A percentile compares a stretch with the other conserved stretches of the same genome.
Conservation (phyloP, 30 jellyfish, hydroid and myxozoan species). For the Rhopilema esculentum region DNA sequence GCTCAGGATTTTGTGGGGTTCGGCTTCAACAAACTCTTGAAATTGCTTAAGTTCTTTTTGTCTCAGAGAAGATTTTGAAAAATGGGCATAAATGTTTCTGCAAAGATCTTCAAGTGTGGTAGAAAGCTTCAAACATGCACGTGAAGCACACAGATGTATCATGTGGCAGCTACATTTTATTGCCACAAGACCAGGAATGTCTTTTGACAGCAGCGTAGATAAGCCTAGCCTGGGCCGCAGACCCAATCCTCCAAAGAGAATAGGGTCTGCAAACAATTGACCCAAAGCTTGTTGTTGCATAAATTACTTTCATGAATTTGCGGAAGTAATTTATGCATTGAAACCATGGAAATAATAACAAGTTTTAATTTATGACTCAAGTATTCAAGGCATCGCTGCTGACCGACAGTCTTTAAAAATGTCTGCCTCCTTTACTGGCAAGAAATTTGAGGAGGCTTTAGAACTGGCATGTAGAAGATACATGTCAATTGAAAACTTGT, state of each 20-base stretch:
- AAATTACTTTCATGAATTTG: too few relatives aligned
- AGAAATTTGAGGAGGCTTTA: too few relatives aligned
- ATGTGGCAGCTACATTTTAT: constrained; percentile 48
- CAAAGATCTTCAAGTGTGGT: constrained; percentile 57
- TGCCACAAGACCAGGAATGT: constrained; percentile 24
- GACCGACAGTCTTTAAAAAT: not conserved
- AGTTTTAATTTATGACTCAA: too few relatives aligned
- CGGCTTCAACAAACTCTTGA: constrained; percentile 48
- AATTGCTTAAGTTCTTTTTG: constrained; percentile 23
- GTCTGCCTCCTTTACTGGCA: constrained; percentile 13
- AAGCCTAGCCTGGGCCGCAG: not conserved
- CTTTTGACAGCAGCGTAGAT: constrained; percentile 16
- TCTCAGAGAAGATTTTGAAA: constrained; percentile 18
- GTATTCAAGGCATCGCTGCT: not conserved
- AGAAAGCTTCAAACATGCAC: constrained; percentile 60
- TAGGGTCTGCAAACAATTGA: too few relatives aligned
- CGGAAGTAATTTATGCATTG: too few relatives aligned
- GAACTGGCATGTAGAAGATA: too few relatives aligned
- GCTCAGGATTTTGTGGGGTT: constrained; percentile 54
- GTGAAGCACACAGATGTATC: constrained; percentile 60
- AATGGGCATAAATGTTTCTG: constrained; percentile 53
- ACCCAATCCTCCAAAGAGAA: too few relatives aligned
- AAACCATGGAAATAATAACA: too few relatives aligned
- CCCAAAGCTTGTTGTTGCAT: too few relatives aligned
- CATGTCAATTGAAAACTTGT: too few relatives aligned